Evolutionary conservation across 2,797 vertebrate species (phyloP).

Genomic region (Sphenopsis melanotis): DNA sequence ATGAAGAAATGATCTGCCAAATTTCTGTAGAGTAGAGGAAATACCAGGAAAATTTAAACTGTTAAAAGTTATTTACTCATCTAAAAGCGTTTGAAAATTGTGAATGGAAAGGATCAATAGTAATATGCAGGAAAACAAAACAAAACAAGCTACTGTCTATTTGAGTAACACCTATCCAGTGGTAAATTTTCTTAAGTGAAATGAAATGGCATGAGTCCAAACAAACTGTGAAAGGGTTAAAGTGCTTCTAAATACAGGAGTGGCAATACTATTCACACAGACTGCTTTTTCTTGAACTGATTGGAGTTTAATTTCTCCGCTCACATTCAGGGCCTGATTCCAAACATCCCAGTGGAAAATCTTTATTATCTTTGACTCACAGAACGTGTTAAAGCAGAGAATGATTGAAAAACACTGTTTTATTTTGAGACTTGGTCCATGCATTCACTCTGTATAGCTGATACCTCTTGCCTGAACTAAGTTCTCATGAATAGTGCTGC

Average conservation of each 20-base stretch:
- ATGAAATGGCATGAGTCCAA: background rate
- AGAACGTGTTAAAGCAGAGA: background rate
- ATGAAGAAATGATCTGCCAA: constrained; percentile 51
- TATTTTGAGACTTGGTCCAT: background rate
- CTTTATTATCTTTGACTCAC: background rate
- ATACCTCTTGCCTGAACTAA: background rate
- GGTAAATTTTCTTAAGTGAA: constrained; percentile 37
- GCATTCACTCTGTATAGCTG: background rate
- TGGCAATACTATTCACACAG: background rate
- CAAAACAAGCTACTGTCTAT: constrained; percentile 20
- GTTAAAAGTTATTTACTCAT: constrained; percentile 45
- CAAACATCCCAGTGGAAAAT: background rate
- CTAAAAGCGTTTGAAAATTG: constrained; percentile 49
- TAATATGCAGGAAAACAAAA: constrained; percentile 28
- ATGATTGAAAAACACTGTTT: background rate
- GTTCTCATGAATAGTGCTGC: background rate
- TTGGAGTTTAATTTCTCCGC: background rate
- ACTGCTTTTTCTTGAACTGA: background rate
- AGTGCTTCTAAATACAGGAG: background rate
- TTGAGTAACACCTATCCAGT: background rate
- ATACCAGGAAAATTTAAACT: constrained; percentile 37
- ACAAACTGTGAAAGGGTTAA: constrained; percentile 26
- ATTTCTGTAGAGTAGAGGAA: constrained; percentile 46
- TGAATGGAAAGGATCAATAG: constrained; percentile 57
- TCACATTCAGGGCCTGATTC: background rate